A percentile compares a stretch with the other conserved stretches of the same genome.
Conservation (phyloP, 2,888 invertebrate species). For the Ferdinandea cuprea region DNA sequence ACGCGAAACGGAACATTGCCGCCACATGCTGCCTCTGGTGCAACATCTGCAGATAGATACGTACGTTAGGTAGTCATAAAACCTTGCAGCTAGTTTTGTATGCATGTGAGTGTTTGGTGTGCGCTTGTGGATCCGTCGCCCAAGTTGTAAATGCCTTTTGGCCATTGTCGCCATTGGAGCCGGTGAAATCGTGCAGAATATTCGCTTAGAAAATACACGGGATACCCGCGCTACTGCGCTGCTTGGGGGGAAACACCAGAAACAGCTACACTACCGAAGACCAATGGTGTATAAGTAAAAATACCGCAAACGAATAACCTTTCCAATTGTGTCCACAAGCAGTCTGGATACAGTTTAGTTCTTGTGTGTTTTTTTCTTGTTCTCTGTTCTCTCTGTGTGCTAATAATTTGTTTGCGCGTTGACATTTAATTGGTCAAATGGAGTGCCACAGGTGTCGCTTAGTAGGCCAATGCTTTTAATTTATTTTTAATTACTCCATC, state of each 20-base stretch:
- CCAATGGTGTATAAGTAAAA: conserved; percentile 48
- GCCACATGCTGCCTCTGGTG: conserved; percentile 63
- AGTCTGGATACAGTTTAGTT: conserved; percentile 30
- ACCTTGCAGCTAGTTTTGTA: background rate
- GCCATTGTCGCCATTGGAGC: conserved; percentile 71
- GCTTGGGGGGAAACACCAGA: conserved; percentile 3
- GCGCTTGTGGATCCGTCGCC: conserved; percentile 21
- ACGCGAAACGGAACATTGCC: conserved; percentile 71
- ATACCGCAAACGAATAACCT: conserved; percentile 66
- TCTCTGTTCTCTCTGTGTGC: no score
- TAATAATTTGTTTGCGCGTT: background rate
- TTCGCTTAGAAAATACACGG: conserved; percentile 52
- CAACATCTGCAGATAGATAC: conserved; percentile 66
- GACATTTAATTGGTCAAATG: conserved; percentile 55
- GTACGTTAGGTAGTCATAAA: conserved; percentile 54
- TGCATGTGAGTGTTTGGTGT: conserved; percentile 4
- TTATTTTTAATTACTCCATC: conserved; percentile 4
- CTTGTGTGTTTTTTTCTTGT: conserved; percentile 5
- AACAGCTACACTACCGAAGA: background rate
- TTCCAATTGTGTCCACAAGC: conserved; percentile 57
- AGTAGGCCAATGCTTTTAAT: conserved; percentile 61
- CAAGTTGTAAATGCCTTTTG: conserved; percentile 68
- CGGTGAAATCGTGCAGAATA: conserved; percentile 74
- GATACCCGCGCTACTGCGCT: conserved; percentile 39
- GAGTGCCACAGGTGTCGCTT: conserved; percentile 53